Evolutionary conservation across 2,888 invertebrate genomes (phyloP).

Genomic region (Parnassius orleans): DNA sequence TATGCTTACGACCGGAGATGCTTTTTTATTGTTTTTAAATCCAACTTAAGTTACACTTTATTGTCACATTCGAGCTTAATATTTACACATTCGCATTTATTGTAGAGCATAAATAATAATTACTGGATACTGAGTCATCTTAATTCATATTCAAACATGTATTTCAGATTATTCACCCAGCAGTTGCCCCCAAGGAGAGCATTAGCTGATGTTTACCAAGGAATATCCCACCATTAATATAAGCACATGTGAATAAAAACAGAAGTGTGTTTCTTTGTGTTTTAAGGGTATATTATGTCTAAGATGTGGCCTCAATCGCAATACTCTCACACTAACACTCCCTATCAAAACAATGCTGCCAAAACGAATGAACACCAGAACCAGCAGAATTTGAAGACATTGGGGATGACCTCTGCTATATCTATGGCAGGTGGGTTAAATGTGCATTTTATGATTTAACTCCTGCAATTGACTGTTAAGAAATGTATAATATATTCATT

Average conservation of each 20-base stretch:
- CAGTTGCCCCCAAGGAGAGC: slow-evolving; percentile 48
- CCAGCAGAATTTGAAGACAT: slow-evolving; percentile 82
- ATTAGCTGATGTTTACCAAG: slow-evolving; percentile 39
- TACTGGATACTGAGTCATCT: too few species aligned
- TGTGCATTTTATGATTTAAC: too few species aligned
- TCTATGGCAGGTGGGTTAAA: slow-evolving; percentile 65
- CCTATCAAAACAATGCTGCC: slow-evolving; percentile 42
- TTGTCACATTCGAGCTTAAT: too few species aligned
- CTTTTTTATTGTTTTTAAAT: too few species aligned
- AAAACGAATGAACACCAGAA: slow-evolving; percentile 73
- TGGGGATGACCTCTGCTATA: slow-evolving; percentile 97
- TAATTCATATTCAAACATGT: slow-evolving; percentile 21
- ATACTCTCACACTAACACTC: slow-evolving; percentile 67
- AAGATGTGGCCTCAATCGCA: slow-evolving; percentile 81
- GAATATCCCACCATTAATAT: slow-evolving; percentile 40
- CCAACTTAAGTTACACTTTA: too few species aligned
- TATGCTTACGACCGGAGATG: slow-evolving; percentile 15
- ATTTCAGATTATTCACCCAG: slow-evolving; percentile 47
- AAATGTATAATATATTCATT: too few species aligned
- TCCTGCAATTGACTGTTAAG: too few species aligned
- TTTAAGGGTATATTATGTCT: slow-evolving; percentile 29
- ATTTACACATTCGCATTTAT: too few species aligned
- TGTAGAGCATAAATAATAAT: too few species aligned
- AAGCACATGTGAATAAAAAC: slow-evolving; percentile 29
- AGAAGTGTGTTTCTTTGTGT: slow-evolving; percentile 14